Base-by-base conservation (phyloP, 2,113 vertebrate species). In the Oenanthe melanoleuca region DNA sequence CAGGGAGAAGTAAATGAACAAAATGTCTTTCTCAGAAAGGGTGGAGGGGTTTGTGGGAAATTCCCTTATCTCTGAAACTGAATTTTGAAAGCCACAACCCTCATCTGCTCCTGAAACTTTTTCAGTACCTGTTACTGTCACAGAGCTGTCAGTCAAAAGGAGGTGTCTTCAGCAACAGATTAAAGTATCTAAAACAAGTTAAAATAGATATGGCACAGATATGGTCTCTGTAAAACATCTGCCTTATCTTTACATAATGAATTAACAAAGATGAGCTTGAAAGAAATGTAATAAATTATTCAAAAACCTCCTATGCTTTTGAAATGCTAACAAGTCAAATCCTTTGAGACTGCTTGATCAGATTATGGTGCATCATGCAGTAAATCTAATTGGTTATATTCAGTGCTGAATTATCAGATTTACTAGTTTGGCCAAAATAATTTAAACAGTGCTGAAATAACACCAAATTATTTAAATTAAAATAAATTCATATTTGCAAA, bases 251-350 rank as follows among this genome's bases (percentile, higher is more conserved):
- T 93, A 91, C 63, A 42, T 69, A 95, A 93, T 88, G 94, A 95
- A 95, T 96, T 94, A 89, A 95, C 71, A 87, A 91, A 89, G 40
- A 88, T 42, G 63, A 82, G 37, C 81, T 95, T 94, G 81, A 92
- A 96, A 96, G 89, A 94, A 89, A 95, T 64, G 42, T 29, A 92
- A 92, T 96, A 92, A 95, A 96, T 96, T 86, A 96, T 95, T 97
- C 80, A 94, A 60, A 93, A 93, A 81, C 45, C 57, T 86, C 24
- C 42, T 40, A 57, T 59, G 90, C 82, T 90, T 94, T 84, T 92
- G 93, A 96, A 96, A 94, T 94, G 75, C 91, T 89, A 94, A 94
- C 67, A 80, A 87, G 65, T 83, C 44, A 73, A 63, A 84, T 44
- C 47, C 79, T 88, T 52, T 73, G 78, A 78, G 88, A 70, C 73